Conservation (phyloP, 2,888 invertebrate species). For the Melanchra persicariae region DNA sequence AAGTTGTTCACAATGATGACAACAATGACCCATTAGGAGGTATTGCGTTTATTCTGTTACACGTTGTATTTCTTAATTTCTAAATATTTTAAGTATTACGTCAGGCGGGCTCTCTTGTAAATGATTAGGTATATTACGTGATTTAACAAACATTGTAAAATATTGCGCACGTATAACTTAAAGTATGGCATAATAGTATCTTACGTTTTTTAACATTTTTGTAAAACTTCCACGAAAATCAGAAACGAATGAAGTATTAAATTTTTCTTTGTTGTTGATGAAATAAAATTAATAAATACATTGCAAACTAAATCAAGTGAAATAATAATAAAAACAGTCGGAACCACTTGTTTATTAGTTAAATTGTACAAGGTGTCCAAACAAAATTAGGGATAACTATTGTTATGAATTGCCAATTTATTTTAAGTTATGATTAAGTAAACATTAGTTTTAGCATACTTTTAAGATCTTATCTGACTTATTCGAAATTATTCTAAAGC, state of each 20-base stretch:
- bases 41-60: too few relatives aligned
- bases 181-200: background rate
- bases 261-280: background rate
- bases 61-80: background rate
- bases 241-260: background rate
- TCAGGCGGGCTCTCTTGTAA: constrained; percentile 30
- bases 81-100: background rate
- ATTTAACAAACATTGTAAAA: background rate
- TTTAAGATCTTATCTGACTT: constrained; percentile 5
- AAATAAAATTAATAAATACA: background rate
- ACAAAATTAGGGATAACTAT: background rate
- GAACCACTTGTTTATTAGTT: background rate
- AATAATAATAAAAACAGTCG: background rate
- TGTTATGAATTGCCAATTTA: constrained; percentile 35
- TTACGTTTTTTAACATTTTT: background rate
- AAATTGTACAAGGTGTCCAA: constrained; percentile 1
- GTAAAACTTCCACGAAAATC: background rate
- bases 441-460: background rate
- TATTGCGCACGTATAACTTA: background rate
- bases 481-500: background rate
- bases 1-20: too few relatives aligned
- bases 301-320: background rate
- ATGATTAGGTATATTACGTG: background rate
- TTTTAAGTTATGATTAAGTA: constrained; percentile 10
- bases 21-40: too few relatives aligned